Base-by-base conservation (phyloP, 2,797 vertebrate species). In the Discoglossus pictus region DNA sequence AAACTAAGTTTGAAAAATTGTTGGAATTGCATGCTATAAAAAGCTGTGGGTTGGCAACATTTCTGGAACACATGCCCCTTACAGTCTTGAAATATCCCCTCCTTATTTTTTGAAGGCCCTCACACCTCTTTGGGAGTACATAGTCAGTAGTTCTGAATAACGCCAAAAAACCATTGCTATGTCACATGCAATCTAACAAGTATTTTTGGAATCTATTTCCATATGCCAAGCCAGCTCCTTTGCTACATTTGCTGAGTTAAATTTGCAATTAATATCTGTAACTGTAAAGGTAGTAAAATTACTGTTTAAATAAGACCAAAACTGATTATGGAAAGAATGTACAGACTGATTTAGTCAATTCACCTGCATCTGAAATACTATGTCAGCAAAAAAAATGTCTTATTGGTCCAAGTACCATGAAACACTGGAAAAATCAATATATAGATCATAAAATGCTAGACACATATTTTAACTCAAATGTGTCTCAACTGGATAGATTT, bases 261-360 rank as follows among this genome's bases (percentile, higher is more conserved):
- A 20, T 38, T 48, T 36, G 35, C 36, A 35, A 70, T 70, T 35
- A 58, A 17, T 23, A 36, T 40, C 24, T 56, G 52, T 34, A 50
- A 58, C 24, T 56, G 52, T 34, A 50, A 58, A 48, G 68, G 60
- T 60, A 70, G 40, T 56, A 63, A 56, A 63, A 70, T 63, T 43
- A 70, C 12, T 40, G 31, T 23, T 54, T 16, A 16, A 27, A 52
- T 18, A 44, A 34, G 31, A 69, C 46, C 51, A 48, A 17, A 43
- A 55, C 27, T 31, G 27, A 55, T 44, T n/a, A 50, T 64, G 52
- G 52, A 64, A 70, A 34, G 17, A 55, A 55, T 54, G 43, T 38
- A 34, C 43, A 55, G 18, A 40, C 55, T 68, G 53, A 56, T 13
- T 56, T 40, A 24, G 17, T 42, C n/a, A 52, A 46, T 46, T 53